Evolutionary conservation across 1,140 invertebrate genomes (phyloP), one percentile per base, ranked within the genome.

Genomic region (Drusus annulatus): DNA sequence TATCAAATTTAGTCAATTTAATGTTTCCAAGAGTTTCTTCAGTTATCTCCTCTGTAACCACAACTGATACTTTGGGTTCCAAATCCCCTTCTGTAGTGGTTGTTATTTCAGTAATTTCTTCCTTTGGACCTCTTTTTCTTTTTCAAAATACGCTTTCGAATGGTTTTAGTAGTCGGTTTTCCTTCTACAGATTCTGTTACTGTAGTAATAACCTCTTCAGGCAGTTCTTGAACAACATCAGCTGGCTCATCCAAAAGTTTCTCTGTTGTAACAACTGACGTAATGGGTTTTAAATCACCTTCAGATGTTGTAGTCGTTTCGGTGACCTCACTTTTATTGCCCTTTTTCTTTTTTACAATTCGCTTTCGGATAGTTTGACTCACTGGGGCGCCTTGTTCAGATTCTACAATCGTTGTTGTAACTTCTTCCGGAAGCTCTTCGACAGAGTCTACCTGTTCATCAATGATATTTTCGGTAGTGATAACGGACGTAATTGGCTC

Each of bases 401-500:
- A 45, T 1, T 45, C 8, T 45, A 2, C 13, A 45, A 45, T 13
- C 8, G 36, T 45, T 45, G 36, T 45, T 45, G 36, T 45, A 10
- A 45, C 36, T 45, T 45, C 36, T 45, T 13, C 36, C 10, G 36
- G 36, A 45, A 45, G 36, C 36, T 45, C 36, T 45, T 45, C 36
- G 0, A 13, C 10, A 45, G 13, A 45, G 36, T 45, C 10, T 45
- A 10, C 36, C 10, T 10, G 36, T 10, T 45, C 36, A 13, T 45
- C 36, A 23, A 63, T 25, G 15, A 25, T 23, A 23, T 63, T 63
- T 63, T 63, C 60, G 1, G 60, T 63, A 25, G 86, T 84, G 19
- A 75, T 85, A 71, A 80, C 80, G 50, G 80, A 75, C 15, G 80
- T 76, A 8, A 81, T 58, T 3, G 83, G 79, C 76, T 71, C 45